Base-by-base conservation (phyloP, 1,140 invertebrate genomes). In the Bombus sibiricus region DNA sequence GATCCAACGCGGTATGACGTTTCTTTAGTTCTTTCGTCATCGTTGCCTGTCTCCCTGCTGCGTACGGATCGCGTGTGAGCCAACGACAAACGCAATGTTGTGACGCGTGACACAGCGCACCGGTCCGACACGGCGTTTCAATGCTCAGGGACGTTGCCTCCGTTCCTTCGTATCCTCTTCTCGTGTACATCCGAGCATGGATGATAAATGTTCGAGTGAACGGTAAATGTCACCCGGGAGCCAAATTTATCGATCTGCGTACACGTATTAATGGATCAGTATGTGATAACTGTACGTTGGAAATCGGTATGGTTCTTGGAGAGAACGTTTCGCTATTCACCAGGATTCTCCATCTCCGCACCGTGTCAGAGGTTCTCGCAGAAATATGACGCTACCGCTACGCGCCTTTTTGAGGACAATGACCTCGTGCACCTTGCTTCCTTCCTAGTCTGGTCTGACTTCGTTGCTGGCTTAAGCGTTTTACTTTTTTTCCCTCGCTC, bases 381-480 rank as follows among this genome's bases (percentile, higher is more conserved):
- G 43, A 88, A 69, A 85, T 68, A 81, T 43, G 72, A 85, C 59
- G 69, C 87, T 88, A 81, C 83, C 69, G 87, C 88, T 86, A 81
- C 85, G 88, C 88, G 88, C 88, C 88, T 90, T 90, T 89, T 90
- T 62, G 83, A 84, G 86, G 84, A 91, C 90, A 87, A 89, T 82
- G 87, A 91, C 86, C 90, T 59, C 89, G 86, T 59, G 59, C 73
- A 72, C 69, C 83, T 83, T 74, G 78, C 78, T 81, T 80, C 43
- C 86, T 76, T 86, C 72, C 86, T 77, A 74, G 80, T 78, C 81
- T 86, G 59, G 68, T 86, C 78, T 75, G 81, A 85, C 68, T 81
- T 81, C 72, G 59, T 76, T 57, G 68, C 64, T 47, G 64, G 47
- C 25, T 43, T 37, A 59, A 80, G 39, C 62, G 18, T 77, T 80